These are phyloP conservation scores for Sweltsa coloradensis DNA, from an alignment of 1,140 invertebrate genomes.

Conservation along the genomic window DNA sequence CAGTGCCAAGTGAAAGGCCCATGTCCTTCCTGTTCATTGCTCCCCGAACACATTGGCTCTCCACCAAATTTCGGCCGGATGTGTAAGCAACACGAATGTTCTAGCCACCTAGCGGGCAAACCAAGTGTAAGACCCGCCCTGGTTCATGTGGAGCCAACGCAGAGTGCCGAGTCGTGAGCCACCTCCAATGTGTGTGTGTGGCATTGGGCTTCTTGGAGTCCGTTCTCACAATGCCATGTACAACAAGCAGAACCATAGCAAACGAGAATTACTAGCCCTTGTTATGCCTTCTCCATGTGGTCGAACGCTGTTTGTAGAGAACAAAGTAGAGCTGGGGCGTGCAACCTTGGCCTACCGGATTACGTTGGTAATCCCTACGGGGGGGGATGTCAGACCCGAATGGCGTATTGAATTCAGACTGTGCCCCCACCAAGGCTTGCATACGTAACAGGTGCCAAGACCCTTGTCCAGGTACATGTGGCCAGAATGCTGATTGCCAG, in stretches of 20 bases:
- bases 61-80: constrained; percentile 51
- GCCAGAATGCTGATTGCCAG: constrained; percentile 35
- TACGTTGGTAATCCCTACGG: constrained; percentile 50
- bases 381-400: constrained; percentile 40
- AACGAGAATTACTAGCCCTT: constrained; percentile 33
- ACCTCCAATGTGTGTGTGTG: constrained; percentile 46
- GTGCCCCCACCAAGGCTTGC: constrained; percentile 35
- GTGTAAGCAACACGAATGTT: constrained; percentile 47
- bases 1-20: constrained; percentile 41
- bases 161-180: constrained; percentile 44
- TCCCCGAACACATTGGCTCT: constrained; percentile 41
- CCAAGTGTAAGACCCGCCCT: constrained; percentile 48
- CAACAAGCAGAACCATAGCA: too few species aligned
- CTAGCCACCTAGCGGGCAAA: constrained; percentile 42
- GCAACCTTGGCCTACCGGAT: constrained; percentile 45
- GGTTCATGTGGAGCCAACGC: constrained; percentile 48
- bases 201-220: constrained; percentile 42
- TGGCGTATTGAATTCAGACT: constrained; percentile 54
- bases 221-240: constrained; percentile 39
- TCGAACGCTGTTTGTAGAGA: constrained; percentile 54
- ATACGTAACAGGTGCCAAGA: constrained; percentile 36
- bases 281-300: constrained; percentile 56
- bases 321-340: constrained; percentile 48
- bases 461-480: constrained; percentile 40
- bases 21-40: constrained; percentile 46